Conservation (phyloP, 2,113 vertebrate genomes). For the Siphamia tubifer region DNA sequence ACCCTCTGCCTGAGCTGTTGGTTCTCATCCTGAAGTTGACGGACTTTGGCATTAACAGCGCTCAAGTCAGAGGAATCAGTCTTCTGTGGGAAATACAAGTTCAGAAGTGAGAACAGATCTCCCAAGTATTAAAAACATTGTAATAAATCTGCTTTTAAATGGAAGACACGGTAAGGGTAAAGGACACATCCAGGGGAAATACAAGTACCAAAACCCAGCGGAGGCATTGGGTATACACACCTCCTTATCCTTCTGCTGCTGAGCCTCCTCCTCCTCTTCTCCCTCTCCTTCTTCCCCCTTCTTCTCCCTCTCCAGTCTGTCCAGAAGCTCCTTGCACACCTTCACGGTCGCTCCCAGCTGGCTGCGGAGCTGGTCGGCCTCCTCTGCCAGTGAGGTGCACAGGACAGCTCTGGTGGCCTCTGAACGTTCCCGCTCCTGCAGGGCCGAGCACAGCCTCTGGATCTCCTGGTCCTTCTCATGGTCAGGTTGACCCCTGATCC, state of each 20-base stretch:
- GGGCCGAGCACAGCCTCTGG: constrained; percentile 69
- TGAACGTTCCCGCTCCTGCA: constrained; percentile 80
- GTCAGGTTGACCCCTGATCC: constrained; percentile 72
- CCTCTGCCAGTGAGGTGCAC: constrained; percentile 85
- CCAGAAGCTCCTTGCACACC: constrained; percentile 91
- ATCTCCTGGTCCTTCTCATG: constrained; percentile 84
- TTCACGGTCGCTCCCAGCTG: constrained; percentile 85
- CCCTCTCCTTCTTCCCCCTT: constrained; percentile 20
- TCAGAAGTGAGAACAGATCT: constrained; percentile 2
- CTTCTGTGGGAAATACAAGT: constrained; percentile 51
- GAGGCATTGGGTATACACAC: constrained; percentile 68
- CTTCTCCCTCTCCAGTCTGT: constrained; percentile 80
- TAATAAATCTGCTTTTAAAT: background rate
- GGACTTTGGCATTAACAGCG: constrained; percentile 54
- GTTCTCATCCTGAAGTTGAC: constrained; percentile 87
- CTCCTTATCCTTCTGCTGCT: constrained; percentile 64
- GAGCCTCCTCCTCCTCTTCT: constrained; percentile 27
- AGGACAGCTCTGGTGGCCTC: constrained; percentile 84
- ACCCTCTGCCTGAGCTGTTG: constrained; percentile 86
- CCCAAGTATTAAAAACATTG: background rate
- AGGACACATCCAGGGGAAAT: too few relatives aligned
- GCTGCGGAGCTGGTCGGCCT: constrained; percentile 84
- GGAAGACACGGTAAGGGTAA: too few relatives aligned
- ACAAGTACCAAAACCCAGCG: background rate
- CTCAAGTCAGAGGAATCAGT: constrained; percentile 54